These are phyloP conservation scores for Drosophila hydei DNA, from an alignment of 1,140 invertebrate species.

Conservation along the genomic window DNA sequence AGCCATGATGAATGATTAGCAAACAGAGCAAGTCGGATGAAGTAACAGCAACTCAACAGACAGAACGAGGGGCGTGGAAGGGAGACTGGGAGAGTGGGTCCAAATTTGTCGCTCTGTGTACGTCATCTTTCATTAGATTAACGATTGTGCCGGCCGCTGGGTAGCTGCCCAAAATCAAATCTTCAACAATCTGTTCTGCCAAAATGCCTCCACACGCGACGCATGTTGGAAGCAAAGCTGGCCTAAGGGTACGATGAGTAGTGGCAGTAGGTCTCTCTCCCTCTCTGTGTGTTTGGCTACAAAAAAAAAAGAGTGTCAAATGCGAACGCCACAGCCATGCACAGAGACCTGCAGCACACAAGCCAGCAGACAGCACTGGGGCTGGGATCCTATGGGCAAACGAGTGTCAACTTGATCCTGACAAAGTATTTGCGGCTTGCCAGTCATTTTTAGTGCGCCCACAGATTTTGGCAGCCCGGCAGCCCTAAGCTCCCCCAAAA, in stretches of 20 bases:
- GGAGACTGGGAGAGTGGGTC: background rate
- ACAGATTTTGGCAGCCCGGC: constrained; percentile 42
- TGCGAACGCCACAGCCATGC: constrained; percentile 45
- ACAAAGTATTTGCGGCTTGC: constrained; percentile 80
- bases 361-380: background rate
- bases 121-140: constrained; percentile 82
- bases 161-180: constrained; percentile 71
- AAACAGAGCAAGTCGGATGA: constrained; percentile 49
- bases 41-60: background rate
- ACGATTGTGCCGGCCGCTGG: constrained; percentile 57
- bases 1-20: constrained; percentile 69
- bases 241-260: too few species aligned
- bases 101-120: constrained; percentile 59
- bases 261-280: background rate
- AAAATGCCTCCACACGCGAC: constrained; percentile 45
- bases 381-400: constrained; percentile 37
- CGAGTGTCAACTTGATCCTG: constrained; percentile 79
- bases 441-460: constrained; percentile 74
- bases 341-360: constrained; percentile 8
- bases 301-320: constrained; percentile 69
- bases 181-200: constrained; percentile 74
- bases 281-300: constrained; percentile 10
- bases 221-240: constrained; percentile 3
- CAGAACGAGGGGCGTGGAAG: background rate
- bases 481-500: background rate